phyloP scores from a whole-genome alignment of 2,888 invertebrate species.

The Pristionchus maxplancki region DNA sequence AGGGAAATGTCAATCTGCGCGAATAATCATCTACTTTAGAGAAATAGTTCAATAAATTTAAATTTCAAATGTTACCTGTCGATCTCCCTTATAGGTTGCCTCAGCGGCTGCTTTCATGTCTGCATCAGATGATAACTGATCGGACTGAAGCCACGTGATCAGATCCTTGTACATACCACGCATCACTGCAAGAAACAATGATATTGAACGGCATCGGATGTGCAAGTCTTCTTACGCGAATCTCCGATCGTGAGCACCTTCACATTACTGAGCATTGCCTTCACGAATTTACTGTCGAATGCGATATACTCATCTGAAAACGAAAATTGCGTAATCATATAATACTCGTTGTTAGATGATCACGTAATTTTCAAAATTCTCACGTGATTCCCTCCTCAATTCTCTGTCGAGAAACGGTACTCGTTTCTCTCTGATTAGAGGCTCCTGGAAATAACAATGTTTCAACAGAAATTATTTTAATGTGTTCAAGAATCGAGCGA shows the following conservation, averaged over 20 bases:
- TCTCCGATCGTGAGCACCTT: slow-evolving; percentile 62
- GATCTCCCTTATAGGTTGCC: slow-evolving; percentile 54
- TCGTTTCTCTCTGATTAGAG: background rate
- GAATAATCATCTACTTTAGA: background rate
- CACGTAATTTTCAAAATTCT: background rate
- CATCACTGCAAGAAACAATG: slow-evolving; percentile 63
- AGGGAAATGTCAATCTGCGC: slow-evolving; percentile 43
- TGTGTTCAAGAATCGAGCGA: background rate
- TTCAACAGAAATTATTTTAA: too few species aligned
- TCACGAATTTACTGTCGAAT: slow-evolving; percentile 22
- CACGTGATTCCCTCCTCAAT: background rate
- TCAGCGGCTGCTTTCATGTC: slow-evolving; percentile 54
- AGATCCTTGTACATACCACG: slow-evolving; percentile 66
- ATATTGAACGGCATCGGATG: too few species aligned
- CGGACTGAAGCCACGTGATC: slow-evolving; percentile 52
- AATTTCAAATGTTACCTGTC: too few species aligned
- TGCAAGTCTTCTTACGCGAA: slow-evolving; percentile 63
- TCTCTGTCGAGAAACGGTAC: background rate
- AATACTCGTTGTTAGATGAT: too few species aligned
- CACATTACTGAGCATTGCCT: slow-evolving; percentile 30
- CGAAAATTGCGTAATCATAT: too few species aligned
- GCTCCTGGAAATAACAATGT: background rate
- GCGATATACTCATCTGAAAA: background rate
- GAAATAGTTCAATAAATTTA: too few species aligned
- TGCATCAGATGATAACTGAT: slow-evolving; percentile 46